Conservation (phyloP, 2,797 vertebrate genomes). For the Anguilla marmorata region DNA sequence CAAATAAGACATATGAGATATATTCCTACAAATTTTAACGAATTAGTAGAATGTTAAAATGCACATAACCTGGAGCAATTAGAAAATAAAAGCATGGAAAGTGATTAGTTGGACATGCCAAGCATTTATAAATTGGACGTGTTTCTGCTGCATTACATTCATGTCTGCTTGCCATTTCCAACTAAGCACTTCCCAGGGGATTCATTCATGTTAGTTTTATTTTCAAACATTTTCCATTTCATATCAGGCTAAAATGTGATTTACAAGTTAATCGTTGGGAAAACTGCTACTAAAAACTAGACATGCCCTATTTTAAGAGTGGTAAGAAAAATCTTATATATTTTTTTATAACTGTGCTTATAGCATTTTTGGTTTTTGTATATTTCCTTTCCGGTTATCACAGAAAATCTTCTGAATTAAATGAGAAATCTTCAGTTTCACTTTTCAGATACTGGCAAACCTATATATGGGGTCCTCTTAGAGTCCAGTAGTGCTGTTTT, state of each 20-base stretch:
- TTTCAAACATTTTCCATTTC: too few species aligned
- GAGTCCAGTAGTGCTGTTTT: conserved; percentile 38
- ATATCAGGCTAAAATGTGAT: background rate
- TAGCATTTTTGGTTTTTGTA: background rate
- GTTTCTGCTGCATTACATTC: background rate
- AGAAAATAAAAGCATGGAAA: background rate
- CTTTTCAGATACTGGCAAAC: conserved; percentile 42
- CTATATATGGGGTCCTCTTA: conserved; percentile 29
- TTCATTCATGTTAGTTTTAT: background rate
- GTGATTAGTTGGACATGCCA: background rate
- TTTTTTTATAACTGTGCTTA: background rate
- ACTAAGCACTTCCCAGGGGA: background rate
- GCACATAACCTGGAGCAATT: background rate
- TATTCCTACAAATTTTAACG: background rate
- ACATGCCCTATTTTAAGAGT: background rate
- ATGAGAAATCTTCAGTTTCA: conserved; percentile 1
- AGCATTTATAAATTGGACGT: background rate
- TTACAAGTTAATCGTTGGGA: background rate
- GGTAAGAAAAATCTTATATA: background rate
- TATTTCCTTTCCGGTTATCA: background rate
- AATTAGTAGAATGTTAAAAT: background rate
- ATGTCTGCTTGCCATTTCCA: background rate
- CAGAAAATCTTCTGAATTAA: background rate
- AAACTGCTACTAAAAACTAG: background rate
- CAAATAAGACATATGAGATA: background rate